phyloP scores from a whole-genome alignment of 1,140 invertebrate species.

The Delia radicum region DNA sequence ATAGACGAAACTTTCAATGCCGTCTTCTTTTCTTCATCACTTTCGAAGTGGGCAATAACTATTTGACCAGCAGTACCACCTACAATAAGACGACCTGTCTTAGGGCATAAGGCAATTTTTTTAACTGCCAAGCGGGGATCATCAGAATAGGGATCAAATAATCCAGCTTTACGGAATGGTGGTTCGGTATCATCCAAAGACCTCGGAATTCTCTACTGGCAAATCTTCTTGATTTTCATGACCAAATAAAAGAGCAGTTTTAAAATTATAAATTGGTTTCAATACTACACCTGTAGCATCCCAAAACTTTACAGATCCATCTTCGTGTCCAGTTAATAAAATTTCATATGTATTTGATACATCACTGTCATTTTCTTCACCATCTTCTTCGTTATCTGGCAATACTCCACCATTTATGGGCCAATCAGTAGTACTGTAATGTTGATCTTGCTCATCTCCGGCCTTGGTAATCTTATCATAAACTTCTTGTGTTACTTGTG shows the following conservation, averaged over 20 bases:
- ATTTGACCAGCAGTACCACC: constrained; percentile 95
- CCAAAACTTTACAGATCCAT: constrained; percentile 94
- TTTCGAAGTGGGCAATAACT: constrained; percentile 75
- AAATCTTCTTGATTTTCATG: constrained; percentile 57
- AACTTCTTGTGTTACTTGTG: constrained; percentile 70
- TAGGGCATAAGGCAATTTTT: constrained; percentile 81
- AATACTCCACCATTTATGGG: constrained; percentile 72
- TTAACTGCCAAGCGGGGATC: constrained; percentile 93
- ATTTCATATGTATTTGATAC: constrained; percentile 70
- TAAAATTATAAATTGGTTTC: constrained; percentile 68
- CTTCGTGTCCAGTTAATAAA: too few relatives aligned
- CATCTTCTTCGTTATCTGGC: constrained; percentile 53
- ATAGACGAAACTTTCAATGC: constrained; percentile 64
- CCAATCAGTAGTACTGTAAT: constrained; percentile 72
- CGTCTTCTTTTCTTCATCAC: constrained; percentile 36
- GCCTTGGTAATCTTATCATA: constrained; percentile 70
- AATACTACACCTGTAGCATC: constrained; percentile 80
- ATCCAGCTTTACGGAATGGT: constrained; percentile 90
- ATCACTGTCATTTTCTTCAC: too few relatives aligned
- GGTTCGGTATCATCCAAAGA: constrained; percentile 81
- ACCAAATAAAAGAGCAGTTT: constrained; percentile 38
- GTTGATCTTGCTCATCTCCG: constrained; percentile 67
- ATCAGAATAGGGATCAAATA: constrained; percentile 96
- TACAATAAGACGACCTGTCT: constrained; percentile 81
- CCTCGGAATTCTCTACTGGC: constrained; percentile 60